Evolutionary conservation across 2,113 vertebrate genomes (phyloP).

Genomic region (Hydropotes inermis): DNA sequence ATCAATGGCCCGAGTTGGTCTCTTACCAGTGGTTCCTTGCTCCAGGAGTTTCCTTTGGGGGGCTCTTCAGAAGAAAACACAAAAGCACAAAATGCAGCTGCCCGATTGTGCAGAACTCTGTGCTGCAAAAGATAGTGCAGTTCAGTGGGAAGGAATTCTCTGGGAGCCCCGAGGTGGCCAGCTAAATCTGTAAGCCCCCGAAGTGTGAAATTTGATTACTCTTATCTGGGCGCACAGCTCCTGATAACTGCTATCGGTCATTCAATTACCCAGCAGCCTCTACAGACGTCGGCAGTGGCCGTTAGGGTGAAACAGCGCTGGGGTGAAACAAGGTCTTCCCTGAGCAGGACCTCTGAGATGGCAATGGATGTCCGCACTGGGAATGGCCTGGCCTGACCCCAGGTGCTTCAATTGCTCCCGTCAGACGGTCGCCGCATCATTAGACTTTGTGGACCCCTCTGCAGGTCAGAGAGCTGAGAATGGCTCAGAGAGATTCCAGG

Average conservation of each 20-base stretch:
- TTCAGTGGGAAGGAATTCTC: slow-evolving; percentile 48
- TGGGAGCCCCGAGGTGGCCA: slow-evolving; percentile 53
- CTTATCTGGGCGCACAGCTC: slow-evolving; percentile 71
- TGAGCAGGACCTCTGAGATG: neutral
- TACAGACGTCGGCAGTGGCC: neutral
- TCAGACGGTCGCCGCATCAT: neutral
- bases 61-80: slow-evolving; percentile 17
- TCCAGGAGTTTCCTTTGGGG: neutral
- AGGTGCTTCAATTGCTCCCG: neutral
- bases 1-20: neutral
- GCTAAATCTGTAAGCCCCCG: slow-evolving; percentile 46
- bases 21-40: neutral
- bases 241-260: slow-evolving; percentile 49
- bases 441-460: neutral
- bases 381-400: neutral
- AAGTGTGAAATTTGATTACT: slow-evolving; percentile 75
- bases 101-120: slow-evolving; percentile 41
- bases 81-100: slow-evolving; percentile 36
- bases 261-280: slow-evolving; percentile 64
- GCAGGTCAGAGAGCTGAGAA: neutral
- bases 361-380: rapidly evolving
- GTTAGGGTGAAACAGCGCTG: neutral
- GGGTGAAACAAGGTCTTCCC: neutral
- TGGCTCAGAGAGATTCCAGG: neutral
- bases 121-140: slow-evolving; percentile 47